A percentile compares a stretch with the other conserved stretches of the same genome.
Evolutionary conservation across 2,113 vertebrate species (phyloP).

Genomic region (Recurvirostra avosetta): DNA sequence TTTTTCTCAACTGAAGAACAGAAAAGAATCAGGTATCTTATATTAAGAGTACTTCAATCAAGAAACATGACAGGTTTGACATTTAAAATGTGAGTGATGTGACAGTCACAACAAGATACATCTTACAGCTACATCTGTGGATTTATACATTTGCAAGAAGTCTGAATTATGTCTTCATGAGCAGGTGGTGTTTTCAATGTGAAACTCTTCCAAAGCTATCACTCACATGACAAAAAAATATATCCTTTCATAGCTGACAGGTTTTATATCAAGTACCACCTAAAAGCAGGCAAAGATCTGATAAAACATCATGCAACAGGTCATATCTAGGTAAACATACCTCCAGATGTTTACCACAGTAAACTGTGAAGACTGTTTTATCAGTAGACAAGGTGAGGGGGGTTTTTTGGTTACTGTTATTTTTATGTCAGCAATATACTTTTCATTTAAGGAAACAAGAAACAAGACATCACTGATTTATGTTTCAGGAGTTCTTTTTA

Average conservation of each 20-base stretch:
- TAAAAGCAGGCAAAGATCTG: background rate
- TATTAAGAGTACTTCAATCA: constrained; percentile 22
- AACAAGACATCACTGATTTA: background rate
- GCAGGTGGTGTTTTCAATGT: constrained; percentile 1
- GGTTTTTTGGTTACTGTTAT: background rate
- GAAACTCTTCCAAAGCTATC: constrained; percentile 3
- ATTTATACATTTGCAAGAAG: constrained; percentile 7
- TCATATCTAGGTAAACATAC: background rate
- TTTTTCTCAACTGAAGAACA: background rate
- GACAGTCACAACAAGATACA: constrained; percentile 24
- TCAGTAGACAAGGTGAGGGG: background rate
- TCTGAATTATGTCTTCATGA: background rate
- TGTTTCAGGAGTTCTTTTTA: background rate
- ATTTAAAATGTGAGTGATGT: constrained; percentile 34
- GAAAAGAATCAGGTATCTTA: background rate
- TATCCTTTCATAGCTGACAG: background rate
- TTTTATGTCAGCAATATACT: background rate
- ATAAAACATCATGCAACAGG: background rate
- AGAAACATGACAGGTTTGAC: background rate
- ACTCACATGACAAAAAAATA: constrained; percentile 8
- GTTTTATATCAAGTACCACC: background rate
- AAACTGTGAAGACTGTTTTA: background rate
- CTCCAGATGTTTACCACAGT: background rate
- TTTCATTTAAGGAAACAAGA: background rate
- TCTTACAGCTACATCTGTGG: background rate